Evolutionary conservation across 2,797 vertebrate species (phyloP).

Genomic region (Allochrocebus solatus): DNA sequence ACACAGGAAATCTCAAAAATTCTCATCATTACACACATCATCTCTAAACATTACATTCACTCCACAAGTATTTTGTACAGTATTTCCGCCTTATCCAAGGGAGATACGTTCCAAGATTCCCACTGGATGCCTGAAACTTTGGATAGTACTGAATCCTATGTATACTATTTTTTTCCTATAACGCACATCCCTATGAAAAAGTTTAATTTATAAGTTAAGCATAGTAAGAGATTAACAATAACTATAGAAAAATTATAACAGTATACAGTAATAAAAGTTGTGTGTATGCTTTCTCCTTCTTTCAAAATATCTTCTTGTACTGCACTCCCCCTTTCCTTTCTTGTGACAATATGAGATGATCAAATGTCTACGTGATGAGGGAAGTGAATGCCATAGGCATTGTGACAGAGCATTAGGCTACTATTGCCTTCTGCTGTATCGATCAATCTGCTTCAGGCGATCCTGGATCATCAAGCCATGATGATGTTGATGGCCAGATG

Average conservation of each 20-base stretch:
- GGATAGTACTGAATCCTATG: not conserved
- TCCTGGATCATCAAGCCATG: not conserved
- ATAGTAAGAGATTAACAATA: not conserved
- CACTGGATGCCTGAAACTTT: not conserved
- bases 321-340: not conserved
- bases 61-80: not conserved
- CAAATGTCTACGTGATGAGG: not conserved
- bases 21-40: not conserved
- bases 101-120: not conserved
- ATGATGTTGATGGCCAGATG: fast-evolving
- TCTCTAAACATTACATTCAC: not conserved
- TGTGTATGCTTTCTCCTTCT: not conserved
- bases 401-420: too few species aligned
- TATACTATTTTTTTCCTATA: not conserved
- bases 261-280: not conserved
- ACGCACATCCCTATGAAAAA: not conserved
- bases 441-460: not conserved
- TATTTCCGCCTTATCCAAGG: not conserved
- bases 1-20: not conserved
- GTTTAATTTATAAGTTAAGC: not conserved
- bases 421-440: not conserved
- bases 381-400: not conserved
- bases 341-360: not conserved
- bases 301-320: not conserved
- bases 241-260: not conserved